Percentiles rank a stretch among this genome's conserved stretches.
These are phyloP conservation scores for Serranus cabrilla DNA, from an alignment of 2,797 vertebrate genomes.

Conservation along the genomic window DNA sequence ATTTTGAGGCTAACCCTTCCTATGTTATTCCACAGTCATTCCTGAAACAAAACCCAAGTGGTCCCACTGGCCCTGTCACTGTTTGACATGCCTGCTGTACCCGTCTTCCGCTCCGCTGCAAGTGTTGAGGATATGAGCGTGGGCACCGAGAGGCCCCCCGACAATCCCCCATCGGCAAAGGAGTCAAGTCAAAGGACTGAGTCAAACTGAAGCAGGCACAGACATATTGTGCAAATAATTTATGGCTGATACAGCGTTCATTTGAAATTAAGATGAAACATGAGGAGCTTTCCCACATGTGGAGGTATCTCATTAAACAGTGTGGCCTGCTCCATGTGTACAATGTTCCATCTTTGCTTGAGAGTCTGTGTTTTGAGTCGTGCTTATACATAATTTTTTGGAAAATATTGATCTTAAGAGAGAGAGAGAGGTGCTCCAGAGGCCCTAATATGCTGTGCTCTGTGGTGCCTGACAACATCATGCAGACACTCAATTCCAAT, in stretches of 20 bases:
- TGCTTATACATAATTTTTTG: constrained; percentile 53
- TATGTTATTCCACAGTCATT: constrained; percentile 67
- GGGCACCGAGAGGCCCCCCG: constrained; percentile 59
- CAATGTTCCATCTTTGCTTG: constrained; percentile 42
- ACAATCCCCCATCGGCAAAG: constrained; percentile 61
- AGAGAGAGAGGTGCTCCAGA: background rate
- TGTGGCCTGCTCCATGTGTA: constrained; percentile 33
- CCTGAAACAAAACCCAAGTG: constrained; percentile 72
- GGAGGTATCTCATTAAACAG: constrained; percentile 64
- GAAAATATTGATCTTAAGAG: constrained; percentile 54
- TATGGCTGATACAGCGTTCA: constrained; percentile 77
- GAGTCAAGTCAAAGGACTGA: constrained; percentile 78
- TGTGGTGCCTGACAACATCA: constrained; percentile 29
- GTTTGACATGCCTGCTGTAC: constrained; percentile 81
- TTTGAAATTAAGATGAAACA: constrained; percentile 77
- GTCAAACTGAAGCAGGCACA: constrained; percentile 70
- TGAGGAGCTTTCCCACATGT: constrained; percentile 45
- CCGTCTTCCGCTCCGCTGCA: constrained; percentile 80
- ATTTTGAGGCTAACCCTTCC: constrained; percentile 47
- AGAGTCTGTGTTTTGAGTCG: constrained; percentile 43
- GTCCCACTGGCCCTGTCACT: constrained; percentile 76
- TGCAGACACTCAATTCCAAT: constrained; percentile 36
- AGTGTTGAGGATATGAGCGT: constrained; percentile 80
- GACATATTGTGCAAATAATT: constrained; percentile 81
- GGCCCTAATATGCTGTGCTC: constrained; percentile 1